Conservation (phyloP, 2,888 invertebrate species). For the Esperia sulphurella region DNA sequence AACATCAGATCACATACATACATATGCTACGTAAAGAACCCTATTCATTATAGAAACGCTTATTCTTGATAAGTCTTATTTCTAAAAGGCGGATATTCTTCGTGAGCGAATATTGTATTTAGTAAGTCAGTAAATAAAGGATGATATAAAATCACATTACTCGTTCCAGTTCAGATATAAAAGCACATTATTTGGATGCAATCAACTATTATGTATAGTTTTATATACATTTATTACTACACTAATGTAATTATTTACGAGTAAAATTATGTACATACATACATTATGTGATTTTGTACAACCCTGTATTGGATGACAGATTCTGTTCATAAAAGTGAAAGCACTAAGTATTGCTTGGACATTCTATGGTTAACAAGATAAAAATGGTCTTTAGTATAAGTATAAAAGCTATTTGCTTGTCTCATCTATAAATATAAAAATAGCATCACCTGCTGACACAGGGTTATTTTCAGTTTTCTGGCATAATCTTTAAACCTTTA, state of each 20-base stretch:
- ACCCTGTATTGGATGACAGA: constrained; percentile 8
- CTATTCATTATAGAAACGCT: constrained; percentile 24
- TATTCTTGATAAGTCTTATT: constrained; percentile 52
- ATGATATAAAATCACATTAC: constrained; percentile 11
- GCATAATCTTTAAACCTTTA: background rate
- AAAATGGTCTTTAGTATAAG: too few species aligned
- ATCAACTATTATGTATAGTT: background rate
- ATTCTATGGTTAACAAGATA: too few species aligned
- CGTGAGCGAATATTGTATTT: constrained; percentile 53
- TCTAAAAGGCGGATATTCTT: constrained; percentile 68
- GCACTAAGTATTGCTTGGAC: too few species aligned
- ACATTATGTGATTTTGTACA: constrained; percentile 10
- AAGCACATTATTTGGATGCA: background rate
- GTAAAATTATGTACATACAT: background rate
- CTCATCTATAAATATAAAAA: too few species aligned
- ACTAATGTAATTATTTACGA: background rate
- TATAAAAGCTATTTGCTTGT: too few species aligned
- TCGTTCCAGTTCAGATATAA: background rate
- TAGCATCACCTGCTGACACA: too few species aligned
- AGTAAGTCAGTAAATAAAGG: constrained; percentile 4
- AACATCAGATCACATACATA: background rate
- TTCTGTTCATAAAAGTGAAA: background rate
- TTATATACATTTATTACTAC: background rate
- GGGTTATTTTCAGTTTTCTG: too few species aligned
- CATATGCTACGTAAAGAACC: background rate